Percentiles rank a stretch among this genome's conserved stretches.
Evolutionary conservation across 1,140 invertebrate genomes (phyloP).

Genomic region (Drosophila saltans): DNA sequence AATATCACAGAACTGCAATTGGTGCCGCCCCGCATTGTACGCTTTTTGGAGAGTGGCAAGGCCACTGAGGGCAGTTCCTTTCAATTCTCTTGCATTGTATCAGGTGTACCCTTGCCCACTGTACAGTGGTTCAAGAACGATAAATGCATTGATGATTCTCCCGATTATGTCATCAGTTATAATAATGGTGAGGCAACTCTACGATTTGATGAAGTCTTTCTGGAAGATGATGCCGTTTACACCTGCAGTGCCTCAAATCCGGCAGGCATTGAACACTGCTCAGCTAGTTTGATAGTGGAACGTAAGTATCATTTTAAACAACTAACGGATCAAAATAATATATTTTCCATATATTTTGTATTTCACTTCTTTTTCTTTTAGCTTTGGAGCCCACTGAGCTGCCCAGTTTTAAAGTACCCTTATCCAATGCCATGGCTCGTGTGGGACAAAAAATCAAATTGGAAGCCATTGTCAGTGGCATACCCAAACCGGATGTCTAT

Average conservation of each 20-base stretch:
- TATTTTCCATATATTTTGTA: background rate
- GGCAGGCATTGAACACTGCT: constrained; percentile 88
- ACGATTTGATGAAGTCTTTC: constrained; percentile 87
- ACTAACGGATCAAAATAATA: background rate
- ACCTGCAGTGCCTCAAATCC: constrained; percentile 89
- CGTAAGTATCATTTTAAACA: constrained; percentile 82
- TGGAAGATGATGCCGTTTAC: constrained; percentile 88
- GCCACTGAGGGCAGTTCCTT: constrained; percentile 87
- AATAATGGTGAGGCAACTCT: constrained; percentile 90
- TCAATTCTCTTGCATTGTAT: constrained; percentile 89
- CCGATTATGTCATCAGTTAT: constrained; percentile 86
- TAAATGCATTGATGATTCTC: constrained; percentile 85
- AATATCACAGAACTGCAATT: constrained; percentile 85
- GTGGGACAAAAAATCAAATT: constrained; percentile 88
- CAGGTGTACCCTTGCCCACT: constrained; percentile 90
- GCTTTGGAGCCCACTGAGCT: constrained; percentile 87
- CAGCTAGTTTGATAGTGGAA: constrained; percentile 90
- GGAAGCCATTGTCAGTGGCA: constrained; percentile 89
- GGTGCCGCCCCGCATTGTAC: constrained; percentile 87
- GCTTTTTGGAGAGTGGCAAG: constrained; percentile 86
- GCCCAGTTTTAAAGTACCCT: constrained; percentile 87
- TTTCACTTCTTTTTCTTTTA: constrained; percentile 8
- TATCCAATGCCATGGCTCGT: constrained; percentile 86
- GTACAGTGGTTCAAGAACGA: constrained; percentile 91
- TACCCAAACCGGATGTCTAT: constrained; percentile 87